Base-by-base conservation (phyloP, 2,888 invertebrate genomes). In the Drosophila lacicola region DNA sequence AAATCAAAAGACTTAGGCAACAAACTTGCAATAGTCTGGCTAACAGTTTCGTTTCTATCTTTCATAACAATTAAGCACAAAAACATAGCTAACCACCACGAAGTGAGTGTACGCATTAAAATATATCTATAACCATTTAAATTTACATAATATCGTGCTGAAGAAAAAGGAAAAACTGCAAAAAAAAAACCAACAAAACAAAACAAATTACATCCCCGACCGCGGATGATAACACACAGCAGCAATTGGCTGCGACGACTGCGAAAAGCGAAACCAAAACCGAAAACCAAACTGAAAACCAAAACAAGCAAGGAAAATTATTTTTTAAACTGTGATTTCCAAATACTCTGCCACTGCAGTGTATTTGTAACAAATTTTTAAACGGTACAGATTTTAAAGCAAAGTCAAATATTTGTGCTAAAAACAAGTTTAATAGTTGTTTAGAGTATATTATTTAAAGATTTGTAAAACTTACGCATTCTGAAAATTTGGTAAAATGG, bases 131-230 rank as follows among this genome's bases (percentile, higher is more conserved):
- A 54, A 60, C 69, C 57, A 63, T 55, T 39, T n/a, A 9, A 42
- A 70, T 77, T 77, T 77, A 78, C 74, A 77, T 77, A 74, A 77
- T 61, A 74, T 50, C 42, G 54, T 58, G 54, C 39, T 47, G 14
- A 19, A 39, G 39, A 34, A 39, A 75, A 54, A 56, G 49, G 53
- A 58, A 68, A 56, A 69, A 61, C 11, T 41, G 50, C 49, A 47
- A 36, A 14, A 13, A 14, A 55, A 47, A 68, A 41, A 37, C 13
- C 8, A 29, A 29, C 8, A 29, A 29, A 29, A 29, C 29, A 62
- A 55, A 42, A 44, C 50, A 41, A 73, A 53, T 57, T 53, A 56
- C 46, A 50, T 29, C 19, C 19, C 3, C 29, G 8, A 47, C 67
- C 60, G 29, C 45, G 34, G 47, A 60, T 68, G 68, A 68, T 69